Evolutionary conservation across 2,797 vertebrate species (phyloP).

Genomic region (Odontamblyopus rebecca): DNA sequence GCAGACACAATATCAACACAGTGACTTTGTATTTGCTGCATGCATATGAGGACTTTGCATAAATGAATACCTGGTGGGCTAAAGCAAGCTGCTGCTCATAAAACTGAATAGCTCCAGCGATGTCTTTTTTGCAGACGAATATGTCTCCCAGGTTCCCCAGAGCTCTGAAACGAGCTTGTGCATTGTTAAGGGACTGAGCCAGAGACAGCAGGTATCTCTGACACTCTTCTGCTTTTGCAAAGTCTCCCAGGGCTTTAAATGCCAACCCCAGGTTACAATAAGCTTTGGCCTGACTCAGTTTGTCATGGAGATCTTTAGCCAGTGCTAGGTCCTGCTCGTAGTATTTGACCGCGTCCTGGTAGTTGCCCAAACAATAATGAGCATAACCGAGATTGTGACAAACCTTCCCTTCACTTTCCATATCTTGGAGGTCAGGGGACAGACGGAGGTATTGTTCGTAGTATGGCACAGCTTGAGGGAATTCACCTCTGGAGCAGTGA

Average conservation of each 20-base stretch:
- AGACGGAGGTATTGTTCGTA: slow-evolving; percentile 95
- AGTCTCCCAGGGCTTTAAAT: slow-evolving; percentile 93
- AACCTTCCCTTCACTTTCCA: slow-evolving; percentile 97
- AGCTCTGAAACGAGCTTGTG: slow-evolving; percentile 95
- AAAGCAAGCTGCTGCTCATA: slow-evolving; percentile 96
- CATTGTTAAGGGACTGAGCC: slow-evolving; percentile 95
- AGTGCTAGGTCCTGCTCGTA: slow-evolving; percentile 96
- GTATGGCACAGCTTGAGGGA: slow-evolving; percentile 92
- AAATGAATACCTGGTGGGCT: slow-evolving; percentile 80
- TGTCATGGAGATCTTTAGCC: slow-evolving; percentile 97
- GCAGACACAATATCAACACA: slow-evolving; percentile 23
- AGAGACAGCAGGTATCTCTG: slow-evolving; percentile 95
- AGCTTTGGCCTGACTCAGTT: slow-evolving; percentile 97
- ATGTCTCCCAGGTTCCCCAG: slow-evolving; percentile 97
- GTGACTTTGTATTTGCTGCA: slow-evolving; percentile 2
- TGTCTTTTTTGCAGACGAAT: slow-evolving; percentile 93
- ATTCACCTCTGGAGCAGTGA: slow-evolving; percentile 95
- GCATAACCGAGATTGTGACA: slow-evolving; percentile 98
- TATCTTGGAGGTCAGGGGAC: slow-evolving; percentile 94
- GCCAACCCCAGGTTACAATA: slow-evolving; percentile 97
- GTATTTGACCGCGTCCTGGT: slow-evolving; percentile 92
- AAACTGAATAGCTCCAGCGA: slow-evolving; percentile 91
- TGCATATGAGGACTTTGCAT: slow-evolving; percentile 1
- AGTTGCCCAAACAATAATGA: slow-evolving; percentile 95
- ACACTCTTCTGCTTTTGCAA: slow-evolving; percentile 94